Conservation (phyloP, 2,888 invertebrate genomes). For the Lepidonotus clava region DNA sequence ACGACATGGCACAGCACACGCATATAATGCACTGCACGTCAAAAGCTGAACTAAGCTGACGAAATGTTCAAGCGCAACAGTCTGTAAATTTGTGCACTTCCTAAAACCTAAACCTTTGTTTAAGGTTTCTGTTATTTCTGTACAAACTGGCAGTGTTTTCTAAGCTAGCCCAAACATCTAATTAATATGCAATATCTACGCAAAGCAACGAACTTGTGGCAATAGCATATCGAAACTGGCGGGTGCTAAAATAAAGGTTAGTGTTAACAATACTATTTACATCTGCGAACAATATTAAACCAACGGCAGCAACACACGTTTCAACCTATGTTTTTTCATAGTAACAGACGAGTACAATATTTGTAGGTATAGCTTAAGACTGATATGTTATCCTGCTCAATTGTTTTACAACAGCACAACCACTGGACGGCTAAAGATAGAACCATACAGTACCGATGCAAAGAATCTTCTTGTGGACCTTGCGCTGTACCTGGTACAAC, state of each 20-base stretch:
- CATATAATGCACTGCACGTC: no score
- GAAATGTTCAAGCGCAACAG: constrained; percentile 37
- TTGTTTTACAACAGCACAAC: neutral
- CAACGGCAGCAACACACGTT: neutral
- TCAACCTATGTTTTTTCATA: neutral
- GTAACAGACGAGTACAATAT: neutral
- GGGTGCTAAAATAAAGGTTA: neutral
- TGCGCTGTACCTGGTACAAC: neutral
- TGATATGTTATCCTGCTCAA: constrained; percentile 20
- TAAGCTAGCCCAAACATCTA: no score
- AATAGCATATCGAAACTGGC: neutral
- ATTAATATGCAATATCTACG: neutral
- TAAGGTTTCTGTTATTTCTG: neutral
- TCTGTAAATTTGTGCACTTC: constrained; percentile 37
- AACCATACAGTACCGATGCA: constrained; percentile 11
- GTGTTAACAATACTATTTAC: neutral
- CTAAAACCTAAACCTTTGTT: neutral
- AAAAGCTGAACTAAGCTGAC: neutral
- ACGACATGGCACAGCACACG: neutral
- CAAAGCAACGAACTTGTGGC: neutral
- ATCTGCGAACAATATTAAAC: neutral
- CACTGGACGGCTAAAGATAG: constrained; percentile 2
- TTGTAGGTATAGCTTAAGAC: neutral
- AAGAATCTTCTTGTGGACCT: neutral
- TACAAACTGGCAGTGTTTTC: neutral